Base-by-base conservation (phyloP, 2,888 invertebrate species). In the Eueremaeus valkanovi region DNA sequence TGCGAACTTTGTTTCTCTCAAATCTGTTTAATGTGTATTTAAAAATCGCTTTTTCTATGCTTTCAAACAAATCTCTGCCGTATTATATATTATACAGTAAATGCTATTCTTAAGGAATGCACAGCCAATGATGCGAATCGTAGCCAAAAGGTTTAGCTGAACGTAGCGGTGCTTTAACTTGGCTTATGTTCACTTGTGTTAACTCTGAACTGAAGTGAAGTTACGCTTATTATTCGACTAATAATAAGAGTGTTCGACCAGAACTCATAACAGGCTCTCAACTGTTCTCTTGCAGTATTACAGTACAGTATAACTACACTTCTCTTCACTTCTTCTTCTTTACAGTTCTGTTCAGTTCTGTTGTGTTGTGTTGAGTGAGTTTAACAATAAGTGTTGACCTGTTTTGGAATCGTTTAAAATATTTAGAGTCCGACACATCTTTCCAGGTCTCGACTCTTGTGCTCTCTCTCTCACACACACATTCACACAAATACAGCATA, bases 331-430 rank as follows among this genome's bases (percentile, higher is more conserved):
- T n/a, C n/a, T n/a, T n/a, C 18, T 3, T 13, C 13, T 13, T 45
- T 16, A 40, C 40, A 9, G 40, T 40, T 40, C 40, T 40, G 8
- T 40, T n/a, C 40, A 40, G 6, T 45, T 45, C 55, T 55, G n/a
- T 55, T 55, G 21, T 68, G 16, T 68, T 21, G 40, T 68, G 21
- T 68, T 68, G 21, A 68, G 40, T 68, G 36, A 68, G 40, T 68
- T 68, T 68, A 68, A 68, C 68, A 40, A 68, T 68, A 42, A 68
- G 68, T 68, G n/a, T 36, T 68, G 68, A 68, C 68, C 68, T 21
- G 40, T 68, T 68, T 68, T 61, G 27, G 16, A 29, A 58, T 31
- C 31, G 31, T 63, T 31, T 31, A 33, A 68, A 36, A 3, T 21
- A 13, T 24, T 58, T 36, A 13, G 40, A 68, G 40, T 40, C 68